A percentile compares a stretch with the other conserved stretches of the same genome.
These are phyloP conservation scores for Nomada flava DNA, from an alignment of 2,888 invertebrate genomes.

Conservation along the genomic window DNA sequence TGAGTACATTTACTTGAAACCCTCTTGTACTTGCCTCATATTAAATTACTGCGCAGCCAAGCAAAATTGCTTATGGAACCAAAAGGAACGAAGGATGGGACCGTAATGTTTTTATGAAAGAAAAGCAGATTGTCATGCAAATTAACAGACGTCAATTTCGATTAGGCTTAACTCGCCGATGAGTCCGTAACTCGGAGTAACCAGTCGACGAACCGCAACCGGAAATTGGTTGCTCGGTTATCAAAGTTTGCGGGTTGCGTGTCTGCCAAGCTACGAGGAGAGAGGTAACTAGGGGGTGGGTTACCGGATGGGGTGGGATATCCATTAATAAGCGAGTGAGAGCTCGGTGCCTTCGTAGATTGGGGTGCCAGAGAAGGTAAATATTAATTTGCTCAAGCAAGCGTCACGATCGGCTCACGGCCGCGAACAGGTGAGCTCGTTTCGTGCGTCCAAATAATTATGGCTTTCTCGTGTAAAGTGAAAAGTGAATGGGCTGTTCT, in stretches of 20 bases:
- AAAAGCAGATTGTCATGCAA: conserved; percentile 31
- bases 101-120: not conserved
- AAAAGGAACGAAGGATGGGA: not conserved
- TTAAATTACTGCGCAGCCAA: no score
- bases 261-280: conserved; percentile 75
- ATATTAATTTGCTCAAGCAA: conserved; percentile 82
- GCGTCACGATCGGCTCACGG: conserved; percentile 64
- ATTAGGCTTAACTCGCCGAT: conserved; percentile 77
- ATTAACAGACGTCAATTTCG: conserved; percentile 69
- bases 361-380: conserved; percentile 80
- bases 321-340: conserved; percentile 83
- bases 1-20: no score
- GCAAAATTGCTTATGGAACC: not conserved
- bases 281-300: conserved; percentile 54
- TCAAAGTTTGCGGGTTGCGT: conserved; percentile 84
- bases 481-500: conserved; percentile 10
- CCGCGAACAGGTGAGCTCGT: conserved; percentile 54
- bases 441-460: conserved; percentile 48
- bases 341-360: conserved; percentile 74
- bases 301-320: conserved; percentile 73
- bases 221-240: conserved; percentile 84
- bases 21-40: no score
- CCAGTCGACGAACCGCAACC: conserved; percentile 82
- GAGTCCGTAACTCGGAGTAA: conserved; percentile 71
- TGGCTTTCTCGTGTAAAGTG: conserved; percentile 19